Conservation (phyloP, 2,113 vertebrate genomes). For the Catagonus wagneri region DNA sequence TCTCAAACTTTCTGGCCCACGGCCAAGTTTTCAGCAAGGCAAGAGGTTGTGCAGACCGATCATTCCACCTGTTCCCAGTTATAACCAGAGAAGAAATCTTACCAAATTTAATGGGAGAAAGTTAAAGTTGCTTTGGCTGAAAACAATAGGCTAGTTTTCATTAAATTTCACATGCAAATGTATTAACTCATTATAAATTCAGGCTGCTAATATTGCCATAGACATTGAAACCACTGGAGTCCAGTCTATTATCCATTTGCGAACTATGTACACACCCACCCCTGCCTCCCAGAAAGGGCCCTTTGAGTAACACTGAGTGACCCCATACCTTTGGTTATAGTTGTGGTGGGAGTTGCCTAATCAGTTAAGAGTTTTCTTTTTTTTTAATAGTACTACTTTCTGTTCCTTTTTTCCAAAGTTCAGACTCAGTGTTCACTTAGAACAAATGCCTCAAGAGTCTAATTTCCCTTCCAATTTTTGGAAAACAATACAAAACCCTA, state of each 20-base stretch:
- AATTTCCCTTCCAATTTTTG: conserved; percentile 55
- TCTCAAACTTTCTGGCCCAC: background rate
- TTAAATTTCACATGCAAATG: background rate
- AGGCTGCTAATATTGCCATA: background rate
- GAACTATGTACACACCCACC: background rate
- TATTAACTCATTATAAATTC: background rate
- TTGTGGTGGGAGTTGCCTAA: background rate
- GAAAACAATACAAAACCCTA: conserved; percentile 68
- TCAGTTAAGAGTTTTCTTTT: conserved; percentile 25
- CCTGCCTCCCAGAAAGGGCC: background rate
- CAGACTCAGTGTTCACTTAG: conserved; percentile 47
- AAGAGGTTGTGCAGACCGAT: background rate
- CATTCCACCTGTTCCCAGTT: background rate
- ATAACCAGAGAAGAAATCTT: background rate
- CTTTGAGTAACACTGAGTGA: background rate
- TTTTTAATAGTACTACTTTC: conserved; percentile 23
- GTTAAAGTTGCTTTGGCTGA: conserved; percentile 1
- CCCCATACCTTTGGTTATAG: background rate
- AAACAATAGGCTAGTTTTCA: conserved; percentile 37
- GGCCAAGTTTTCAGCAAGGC: conserved; percentile 43
- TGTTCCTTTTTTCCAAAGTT: conserved; percentile 40
- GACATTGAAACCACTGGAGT: background rate
- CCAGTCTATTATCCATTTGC: background rate
- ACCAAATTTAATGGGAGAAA: background rate
- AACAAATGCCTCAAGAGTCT: conserved; percentile 44